Base-by-base conservation (phyloP, 2,888 invertebrate species). In the Aphidoletes aphidimyza region DNA sequence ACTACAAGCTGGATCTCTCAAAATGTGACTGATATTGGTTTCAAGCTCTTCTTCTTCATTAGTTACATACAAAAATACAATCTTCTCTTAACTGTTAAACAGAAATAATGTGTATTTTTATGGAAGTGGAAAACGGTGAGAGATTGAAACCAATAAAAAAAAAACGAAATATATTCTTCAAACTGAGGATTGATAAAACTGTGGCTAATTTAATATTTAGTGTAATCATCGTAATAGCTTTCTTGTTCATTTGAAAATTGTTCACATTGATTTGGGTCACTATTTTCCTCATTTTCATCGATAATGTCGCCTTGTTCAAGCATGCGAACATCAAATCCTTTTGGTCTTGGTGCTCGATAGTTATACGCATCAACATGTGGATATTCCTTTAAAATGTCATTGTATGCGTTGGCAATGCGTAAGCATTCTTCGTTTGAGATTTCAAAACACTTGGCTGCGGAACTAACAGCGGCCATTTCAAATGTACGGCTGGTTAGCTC, bases 341-440 rank as follows among this genome's bases (percentile, higher is more conserved):
- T 36, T 22, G 11, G 30, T n/a, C 22, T 1, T 1, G 81, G 91
- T 84, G 92, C 93, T 88, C 96, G 92, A 88, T 93, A 94, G 88
- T 97, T 92, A 89, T 95, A 97, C 49, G 90, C 86, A 84, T 90
- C 91, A 86, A 94, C 89, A 86, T 93, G 92, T 8, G 95, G 94
- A 90, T 94, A 90, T 86, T 92, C 91, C 85, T 92, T 91, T 86
- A 95, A 92, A 49, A 96, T 93, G 86, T 93, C 91, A 87, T 92
- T 92, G 89, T 98, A 98, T 0, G 94, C 95, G 86, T 93, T 91
- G 87, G 95, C 94, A 85, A 98, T 89, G 87, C 94, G 92, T 11
- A 93, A 91, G 88, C 96, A 94, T 88, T 98, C 97, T 85, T 93
- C 93, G 85, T 96, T 94, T 0, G 94, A 92, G 84, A 98, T 91